Evolutionary conservation across 2,888 invertebrate species (phyloP).

Genomic region (Lasioglossum calceatum): DNA sequence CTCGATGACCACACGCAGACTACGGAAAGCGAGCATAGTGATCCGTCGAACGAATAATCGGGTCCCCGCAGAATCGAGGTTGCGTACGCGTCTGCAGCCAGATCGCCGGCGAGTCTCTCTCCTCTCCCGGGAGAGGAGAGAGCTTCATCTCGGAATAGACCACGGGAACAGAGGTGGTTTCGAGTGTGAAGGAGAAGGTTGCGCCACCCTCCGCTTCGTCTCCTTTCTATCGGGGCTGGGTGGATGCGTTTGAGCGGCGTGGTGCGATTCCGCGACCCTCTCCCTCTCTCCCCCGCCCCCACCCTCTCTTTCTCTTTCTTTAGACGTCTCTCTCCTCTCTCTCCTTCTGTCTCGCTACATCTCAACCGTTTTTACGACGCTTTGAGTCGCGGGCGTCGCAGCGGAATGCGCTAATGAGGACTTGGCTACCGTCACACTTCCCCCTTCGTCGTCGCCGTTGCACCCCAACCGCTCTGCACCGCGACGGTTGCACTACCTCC

Average conservation of each 20-base stretch:
- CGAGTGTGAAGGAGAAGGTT: slow-evolving; percentile 43
- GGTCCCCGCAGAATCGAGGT: slow-evolving; percentile 35
- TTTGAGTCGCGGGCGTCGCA: slow-evolving; percentile 84
- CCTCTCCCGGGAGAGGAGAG: slow-evolving; percentile 26
- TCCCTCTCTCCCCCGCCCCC: background rate
- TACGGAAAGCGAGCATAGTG: background rate
- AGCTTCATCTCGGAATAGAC: slow-evolving; percentile 61
- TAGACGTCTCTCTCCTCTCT: slow-evolving; percentile 29
- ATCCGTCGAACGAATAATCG: slow-evolving; percentile 35
- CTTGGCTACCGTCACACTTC: slow-evolving; percentile 83
- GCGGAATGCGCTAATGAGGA: slow-evolving; percentile 85
- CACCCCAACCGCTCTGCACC: slow-evolving; percentile 58
- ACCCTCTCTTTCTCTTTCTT: background rate
- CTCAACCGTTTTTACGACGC: slow-evolving; percentile 84
- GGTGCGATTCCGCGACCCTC: slow-evolving; percentile 40
- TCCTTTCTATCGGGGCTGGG: slow-evolving; percentile 48
- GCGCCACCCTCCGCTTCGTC: slow-evolving; percentile 27
- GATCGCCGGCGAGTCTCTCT: slow-evolving; percentile 29
- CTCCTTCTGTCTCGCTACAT: slow-evolving; percentile 73
- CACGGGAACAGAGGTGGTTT: slow-evolving; percentile 38
- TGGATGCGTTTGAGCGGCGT: slow-evolving; percentile 56
- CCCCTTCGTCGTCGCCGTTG: slow-evolving; percentile 72
- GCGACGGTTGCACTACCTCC: slow-evolving; percentile 30
- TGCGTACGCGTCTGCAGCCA: slow-evolving; percentile 28
- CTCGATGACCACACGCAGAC: background rate